These are phyloP conservation scores for Drosophila pegasa DNA, from an alignment of 2,888 invertebrate species.

Conservation along the genomic window DNA sequence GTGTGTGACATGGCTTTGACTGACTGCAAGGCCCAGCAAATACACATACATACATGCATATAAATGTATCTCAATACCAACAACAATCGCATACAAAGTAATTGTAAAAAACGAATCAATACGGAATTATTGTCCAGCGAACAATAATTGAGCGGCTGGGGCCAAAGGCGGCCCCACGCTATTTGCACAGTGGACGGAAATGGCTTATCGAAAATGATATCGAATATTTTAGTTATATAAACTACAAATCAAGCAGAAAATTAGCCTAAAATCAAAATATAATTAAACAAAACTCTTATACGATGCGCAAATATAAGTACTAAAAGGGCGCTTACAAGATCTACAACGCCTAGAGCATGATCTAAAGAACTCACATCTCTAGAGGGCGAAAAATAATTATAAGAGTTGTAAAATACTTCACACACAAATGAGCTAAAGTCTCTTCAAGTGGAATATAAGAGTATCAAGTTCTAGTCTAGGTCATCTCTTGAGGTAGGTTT, in stretches of 20 bases:
- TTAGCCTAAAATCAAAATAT: neutral
- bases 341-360: neutral
- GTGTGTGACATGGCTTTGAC: constrained; percentile 1
- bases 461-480: too few relatives aligned
- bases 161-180: neutral
- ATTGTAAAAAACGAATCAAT: constrained; percentile 69
- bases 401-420: neutral
- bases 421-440: too few relatives aligned
- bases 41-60: neutral
- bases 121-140: constrained; percentile 65
- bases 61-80: constrained; percentile 16
- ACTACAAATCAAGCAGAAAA: neutral
- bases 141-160: constrained; percentile 44
- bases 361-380: too few relatives aligned
- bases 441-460: too few relatives aligned
- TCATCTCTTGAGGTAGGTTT: neutral
- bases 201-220: neutral
- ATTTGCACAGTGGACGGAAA: constrained; percentile 12
- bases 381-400: neutral
- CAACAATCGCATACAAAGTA: constrained; percentile 12
- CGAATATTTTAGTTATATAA: neutral
- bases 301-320: neutral
- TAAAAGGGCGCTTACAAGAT: neutral
- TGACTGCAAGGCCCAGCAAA: constrained; percentile 19
- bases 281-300: neutral